A percentile compares a stretch with the other conserved stretches of the same genome.
Conservation (phyloP, 2,888 invertebrate species). For the Heliconius charithonia region DNA sequence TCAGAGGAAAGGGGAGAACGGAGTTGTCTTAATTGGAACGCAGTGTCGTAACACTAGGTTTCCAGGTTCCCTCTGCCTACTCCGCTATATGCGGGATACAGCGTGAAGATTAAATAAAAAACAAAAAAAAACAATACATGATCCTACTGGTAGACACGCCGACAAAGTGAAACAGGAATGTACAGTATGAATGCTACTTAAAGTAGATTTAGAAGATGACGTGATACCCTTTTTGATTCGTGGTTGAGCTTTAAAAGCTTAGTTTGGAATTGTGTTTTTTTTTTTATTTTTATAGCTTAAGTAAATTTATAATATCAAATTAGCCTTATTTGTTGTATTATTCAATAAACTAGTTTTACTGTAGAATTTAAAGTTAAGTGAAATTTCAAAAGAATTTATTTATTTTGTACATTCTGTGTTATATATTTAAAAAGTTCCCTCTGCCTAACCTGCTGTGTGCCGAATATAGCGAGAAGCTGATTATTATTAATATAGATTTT, state of each 20-base stretch:
- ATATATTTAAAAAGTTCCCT: too few relatives aligned
- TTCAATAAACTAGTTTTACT: neutral
- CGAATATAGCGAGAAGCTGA: too few relatives aligned
- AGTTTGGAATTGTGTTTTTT: neutral
- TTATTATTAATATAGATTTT: too few relatives aligned
- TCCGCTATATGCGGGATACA: too few relatives aligned
- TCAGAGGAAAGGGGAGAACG: too few relatives aligned
- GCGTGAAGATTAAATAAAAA: too few relatives aligned
- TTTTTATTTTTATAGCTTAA: neutral
- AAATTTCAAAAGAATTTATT: neutral
- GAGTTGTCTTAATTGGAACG: too few relatives aligned
- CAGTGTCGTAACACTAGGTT: too few relatives aligned
- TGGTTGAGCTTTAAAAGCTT: conserved; percentile 26
- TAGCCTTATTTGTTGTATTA: neutral
- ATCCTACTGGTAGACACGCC: conserved; percentile 36
- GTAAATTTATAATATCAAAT: neutral
- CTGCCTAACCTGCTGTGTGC: too few relatives aligned
- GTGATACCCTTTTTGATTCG: conserved; percentile 38
- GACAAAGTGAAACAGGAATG: conserved; percentile 46
- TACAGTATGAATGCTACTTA: conserved; percentile 44
- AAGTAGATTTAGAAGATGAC: conserved; percentile 45
- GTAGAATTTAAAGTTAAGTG: neutral
- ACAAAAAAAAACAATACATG: conserved; percentile 15
- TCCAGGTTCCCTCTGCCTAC: too few relatives aligned
- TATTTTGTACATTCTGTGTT: too few relatives aligned